A percentile compares a stretch with the other conserved stretches of the same genome.
Evolutionary conservation across 2,888 invertebrate genomes (phyloP).

Genomic region (Drosophila pseudotakahashii): DNA sequence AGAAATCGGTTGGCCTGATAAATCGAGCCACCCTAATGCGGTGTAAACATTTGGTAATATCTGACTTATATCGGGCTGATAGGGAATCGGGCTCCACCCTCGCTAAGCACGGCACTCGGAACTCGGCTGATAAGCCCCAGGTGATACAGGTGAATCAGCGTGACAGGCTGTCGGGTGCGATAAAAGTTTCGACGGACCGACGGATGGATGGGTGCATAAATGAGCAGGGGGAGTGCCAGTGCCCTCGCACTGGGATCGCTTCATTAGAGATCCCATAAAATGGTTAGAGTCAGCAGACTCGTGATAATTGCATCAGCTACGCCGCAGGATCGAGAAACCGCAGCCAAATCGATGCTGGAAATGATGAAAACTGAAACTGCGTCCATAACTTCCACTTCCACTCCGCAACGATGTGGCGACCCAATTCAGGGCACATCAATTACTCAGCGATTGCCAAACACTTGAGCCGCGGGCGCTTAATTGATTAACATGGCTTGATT

Average conservation of each 20-base stretch:
- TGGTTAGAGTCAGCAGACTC: conserved; percentile 32
- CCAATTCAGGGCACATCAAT: conserved; percentile 66
- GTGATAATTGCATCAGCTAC: conserved; percentile 41
- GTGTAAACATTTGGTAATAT: conserved; percentile 37
- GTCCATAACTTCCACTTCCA: conserved; percentile 9
- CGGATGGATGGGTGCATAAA: background rate
- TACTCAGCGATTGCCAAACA: conserved; percentile 79
- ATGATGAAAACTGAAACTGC: conserved; percentile 4
- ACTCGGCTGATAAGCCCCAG: conserved; percentile 62
- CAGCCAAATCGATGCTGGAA: conserved; percentile 20
- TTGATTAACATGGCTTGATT: conserved; percentile 71
- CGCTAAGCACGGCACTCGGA: conserved; percentile 50
- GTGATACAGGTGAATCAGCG: conserved; percentile 57
- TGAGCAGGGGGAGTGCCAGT: conserved; percentile 8
- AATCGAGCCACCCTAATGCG: conserved; percentile 28
- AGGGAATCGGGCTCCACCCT: conserved; percentile 36
- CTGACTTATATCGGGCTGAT: conserved; percentile 34
- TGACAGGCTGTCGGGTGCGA: conserved; percentile 57
- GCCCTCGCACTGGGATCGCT: conserved; percentile 22
- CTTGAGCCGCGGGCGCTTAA: conserved; percentile 64
- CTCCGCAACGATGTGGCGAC: conserved; percentile 3
- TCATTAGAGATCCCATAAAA: conserved; percentile 39
- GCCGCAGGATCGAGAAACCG: conserved; percentile 15
- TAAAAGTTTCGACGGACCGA: conserved; percentile 15
- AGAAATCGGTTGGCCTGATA: conserved; percentile 5